Percentiles rank a stretch among this genome's conserved stretches.
Conservation (phyloP, 1,140 invertebrate species). For the Scaptodrosophila lebanonensis region DNA sequence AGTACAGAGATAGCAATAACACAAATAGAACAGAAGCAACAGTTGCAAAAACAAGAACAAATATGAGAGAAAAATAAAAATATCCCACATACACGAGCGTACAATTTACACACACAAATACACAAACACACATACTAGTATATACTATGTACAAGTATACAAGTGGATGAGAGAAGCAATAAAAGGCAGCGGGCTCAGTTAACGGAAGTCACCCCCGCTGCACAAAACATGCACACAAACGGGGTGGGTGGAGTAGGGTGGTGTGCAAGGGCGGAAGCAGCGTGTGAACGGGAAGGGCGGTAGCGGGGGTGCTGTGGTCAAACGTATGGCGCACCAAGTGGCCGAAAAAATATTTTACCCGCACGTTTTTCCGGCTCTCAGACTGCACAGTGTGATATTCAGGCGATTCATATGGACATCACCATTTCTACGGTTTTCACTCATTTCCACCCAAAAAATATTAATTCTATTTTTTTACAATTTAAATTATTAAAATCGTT, state of each 20-base stretch:
- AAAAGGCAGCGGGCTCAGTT: background rate
- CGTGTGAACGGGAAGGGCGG: no score
- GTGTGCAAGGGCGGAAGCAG: constrained; percentile 4
- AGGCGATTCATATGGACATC: no score
- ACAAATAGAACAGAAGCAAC: constrained; percentile 46
- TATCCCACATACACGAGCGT: constrained; percentile 8
- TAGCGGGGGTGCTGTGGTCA: constrained; percentile 1
- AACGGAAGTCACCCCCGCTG: background rate
- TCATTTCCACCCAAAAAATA: no score
- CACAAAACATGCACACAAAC: background rate
- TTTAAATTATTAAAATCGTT: no score
- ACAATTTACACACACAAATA: no score
- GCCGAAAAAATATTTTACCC: constrained; percentile 13
- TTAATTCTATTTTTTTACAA: no score
- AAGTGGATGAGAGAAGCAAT: constrained; percentile 28
- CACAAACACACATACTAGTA: no score
- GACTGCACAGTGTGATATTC: no score
- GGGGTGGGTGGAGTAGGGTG: background rate
- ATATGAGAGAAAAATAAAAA: constrained; percentile 12
- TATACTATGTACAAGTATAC: no score
- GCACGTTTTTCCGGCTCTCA: constrained; percentile 18
- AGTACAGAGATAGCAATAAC: constrained; percentile 1
- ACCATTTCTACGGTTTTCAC: no score
- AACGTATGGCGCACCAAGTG: constrained; percentile 8
- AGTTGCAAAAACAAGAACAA: constrained; percentile 40